Base-by-base conservation (phyloP, 2,113 vertebrate genomes). In the Protobothrops mucrosquamatus region DNA sequence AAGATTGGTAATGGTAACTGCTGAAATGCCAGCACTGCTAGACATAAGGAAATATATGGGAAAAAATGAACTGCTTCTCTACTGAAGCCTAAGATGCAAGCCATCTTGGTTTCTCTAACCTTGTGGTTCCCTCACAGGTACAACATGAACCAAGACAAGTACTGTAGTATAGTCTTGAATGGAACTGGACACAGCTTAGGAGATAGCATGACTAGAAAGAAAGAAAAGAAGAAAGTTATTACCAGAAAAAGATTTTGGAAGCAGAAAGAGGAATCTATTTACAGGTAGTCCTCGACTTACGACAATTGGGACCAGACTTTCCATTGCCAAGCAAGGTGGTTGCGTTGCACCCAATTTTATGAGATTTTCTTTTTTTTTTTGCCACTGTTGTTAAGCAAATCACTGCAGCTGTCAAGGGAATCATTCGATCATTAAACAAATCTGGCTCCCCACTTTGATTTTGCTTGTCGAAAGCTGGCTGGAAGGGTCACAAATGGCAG, bases 81-180 rank as follows among this genome's bases (percentile, higher is more conserved):
- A 39, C 24, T 56, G 23, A 39, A 89, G 46, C 55, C 74, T 69
- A 74, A 69, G 51, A 91, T 88, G 23, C 52, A 91, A 12, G 39
- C n/a, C 89, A 88, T n/a, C 59, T 91, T 61, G 22, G 85, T 34
- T 88, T 90, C 23, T 93, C 92, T 91, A 93, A 91, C 90, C 90
- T 93, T 91, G 85, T 90, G 43, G 81, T 34, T 90, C 89, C 88
- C 92, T 93, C n/a, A 89, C 26, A 89, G 92, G 61, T 88, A 89
- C 64, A 92, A 81, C 51, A 87, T 61, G 89, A 93, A 52, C 81
- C 74, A 91, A 93, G 52, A 57, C 52, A 91, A 93, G 39, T 14
- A 74, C 20, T 74, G 61, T 69, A 81, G 85, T 43, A 91, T 15
- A 91, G 89, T 91, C 93, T 57, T 88, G 89, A 88, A 81, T 34